Percentiles rank a stretch among this genome's conserved stretches.
These are phyloP conservation scores for Asarcornis scutulata DNA, from an alignment of 2,113 vertebrate species.

Conservation along the genomic window DNA sequence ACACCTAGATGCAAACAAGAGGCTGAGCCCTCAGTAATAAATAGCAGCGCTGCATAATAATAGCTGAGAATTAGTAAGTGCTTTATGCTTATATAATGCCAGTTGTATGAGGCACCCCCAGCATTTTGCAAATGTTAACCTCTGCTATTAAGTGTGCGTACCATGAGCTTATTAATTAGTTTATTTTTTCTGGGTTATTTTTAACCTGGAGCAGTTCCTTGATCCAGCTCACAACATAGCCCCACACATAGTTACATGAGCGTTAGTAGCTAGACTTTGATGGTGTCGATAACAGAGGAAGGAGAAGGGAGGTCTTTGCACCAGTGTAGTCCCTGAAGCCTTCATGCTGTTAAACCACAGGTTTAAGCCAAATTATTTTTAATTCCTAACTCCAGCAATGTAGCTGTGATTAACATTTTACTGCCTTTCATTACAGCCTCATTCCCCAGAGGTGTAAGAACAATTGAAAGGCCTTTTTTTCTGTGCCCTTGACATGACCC, in stretches of 20 bases:
- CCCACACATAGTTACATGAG: background rate
- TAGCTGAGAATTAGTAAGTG: background rate
- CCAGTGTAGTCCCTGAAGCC: background rate
- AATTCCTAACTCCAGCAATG: conserved; percentile 1
- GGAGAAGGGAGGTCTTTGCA: background rate
- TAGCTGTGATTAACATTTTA: conserved; percentile 42
- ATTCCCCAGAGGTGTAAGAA: background rate
- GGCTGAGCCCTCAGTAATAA: conserved; percentile 38
- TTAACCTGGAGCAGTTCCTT: conserved; percentile 6
- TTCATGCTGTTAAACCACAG: background rate
- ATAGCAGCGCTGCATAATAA: background rate
- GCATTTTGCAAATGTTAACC: background rate
- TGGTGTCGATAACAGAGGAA: background rate
- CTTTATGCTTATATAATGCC: background rate
- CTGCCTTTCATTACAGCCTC: conserved; percentile 21
- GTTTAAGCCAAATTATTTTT: conserved; percentile 20
- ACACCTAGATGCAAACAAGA: background rate
- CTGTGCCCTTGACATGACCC: conserved; percentile 57
- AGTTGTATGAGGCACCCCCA: background rate
- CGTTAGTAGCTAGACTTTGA: background rate
- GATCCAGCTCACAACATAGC: background rate
- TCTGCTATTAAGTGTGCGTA: background rate
- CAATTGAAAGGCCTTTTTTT: conserved; percentile 53
- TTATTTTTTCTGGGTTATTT: conserved; percentile 32
- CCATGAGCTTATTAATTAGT: background rate